Conservation (phyloP, 2,797 vertebrate genomes). For the Oryzias sinensis region DNA sequence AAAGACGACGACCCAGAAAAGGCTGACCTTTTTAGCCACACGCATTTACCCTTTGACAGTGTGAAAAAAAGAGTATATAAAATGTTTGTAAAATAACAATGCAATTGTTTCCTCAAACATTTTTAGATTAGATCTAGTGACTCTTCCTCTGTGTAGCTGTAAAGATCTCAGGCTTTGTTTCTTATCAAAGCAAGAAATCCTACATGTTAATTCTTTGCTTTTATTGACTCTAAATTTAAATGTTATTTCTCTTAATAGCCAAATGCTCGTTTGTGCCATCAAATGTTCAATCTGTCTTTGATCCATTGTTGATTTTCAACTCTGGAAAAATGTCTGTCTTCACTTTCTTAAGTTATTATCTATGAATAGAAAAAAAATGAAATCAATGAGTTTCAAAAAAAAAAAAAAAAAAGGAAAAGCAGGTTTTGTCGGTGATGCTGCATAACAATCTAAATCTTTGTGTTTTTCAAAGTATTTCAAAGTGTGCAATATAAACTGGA, state of each 20-base stretch:
- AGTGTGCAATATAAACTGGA: no score
- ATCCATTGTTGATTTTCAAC: conserved; percentile 14
- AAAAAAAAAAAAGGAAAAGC: no score
- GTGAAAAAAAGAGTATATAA: conserved; percentile 2
- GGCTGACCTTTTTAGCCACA: conserved; percentile 41
- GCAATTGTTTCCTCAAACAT: conserved; percentile 2
- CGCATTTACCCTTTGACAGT: conserved; percentile 11
- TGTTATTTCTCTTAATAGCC: neutral
- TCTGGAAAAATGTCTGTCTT: conserved; percentile 26
- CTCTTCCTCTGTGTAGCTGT: conserved; percentile 1
- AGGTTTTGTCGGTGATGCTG: no score
- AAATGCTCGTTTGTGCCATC: conserved; percentile 12
- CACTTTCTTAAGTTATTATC: conserved; percentile 59
- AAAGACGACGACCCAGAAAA: conserved; percentile 20
- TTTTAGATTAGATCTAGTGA: conserved; percentile 21
- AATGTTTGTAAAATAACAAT: neutral
- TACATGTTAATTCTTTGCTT: neutral
- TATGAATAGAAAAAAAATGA: conserved; percentile 37
- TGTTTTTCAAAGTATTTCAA: no score
- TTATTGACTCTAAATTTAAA: no score
- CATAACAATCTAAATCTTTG: no score
- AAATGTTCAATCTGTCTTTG: conserved; percentile 8
- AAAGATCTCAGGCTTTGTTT: neutral
- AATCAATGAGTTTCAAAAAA: no score
- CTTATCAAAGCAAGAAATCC: conserved; percentile 15